These are phyloP conservation scores for Cataglyphis altisquamis DNA, from an alignment of 2,888 invertebrate genomes.

Conservation along the genomic window DNA sequence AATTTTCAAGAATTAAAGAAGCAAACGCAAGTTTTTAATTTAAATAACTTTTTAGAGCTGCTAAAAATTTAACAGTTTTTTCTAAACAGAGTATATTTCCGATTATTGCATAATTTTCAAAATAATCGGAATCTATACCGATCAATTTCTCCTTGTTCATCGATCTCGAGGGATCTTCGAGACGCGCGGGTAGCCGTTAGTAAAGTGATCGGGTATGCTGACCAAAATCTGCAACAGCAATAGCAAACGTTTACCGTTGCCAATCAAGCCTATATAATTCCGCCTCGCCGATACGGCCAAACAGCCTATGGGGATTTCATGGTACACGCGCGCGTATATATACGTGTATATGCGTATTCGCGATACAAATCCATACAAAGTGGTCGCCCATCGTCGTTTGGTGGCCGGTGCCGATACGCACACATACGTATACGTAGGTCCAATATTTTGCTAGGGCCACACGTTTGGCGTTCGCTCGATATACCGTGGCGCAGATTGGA, in stretches of 20 bases:
- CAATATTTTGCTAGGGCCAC: constrained; percentile 84
- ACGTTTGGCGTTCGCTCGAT: constrained; percentile 81
- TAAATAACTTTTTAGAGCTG: not conserved
- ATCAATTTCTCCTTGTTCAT: constrained; percentile 30
- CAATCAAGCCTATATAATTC: constrained; percentile 86
- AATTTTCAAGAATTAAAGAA: not conserved
- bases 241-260: constrained; percentile 86
- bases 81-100: not conserved
- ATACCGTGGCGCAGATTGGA: constrained; percentile 84
- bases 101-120: not conserved
- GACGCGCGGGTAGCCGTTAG: constrained; percentile 49
- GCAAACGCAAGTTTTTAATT: not conserved
- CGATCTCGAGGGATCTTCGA: constrained; percentile 50
- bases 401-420: not conserved
- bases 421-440: constrained; percentile 62
- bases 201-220: constrained; percentile 61
- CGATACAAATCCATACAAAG: constrained; percentile 56
- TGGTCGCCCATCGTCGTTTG: constrained; percentile 38
- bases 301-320: constrained; percentile 83
- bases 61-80: not conserved
- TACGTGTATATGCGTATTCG: constrained; percentile 17
- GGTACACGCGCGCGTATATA: constrained; percentile 60
- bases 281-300: constrained; percentile 80
- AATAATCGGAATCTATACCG: not conserved
- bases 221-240: constrained; percentile 67